phyloP scores from a whole-genome alignment of 2,888 invertebrate genomes.

The Minunthozetes semirufus region DNA sequence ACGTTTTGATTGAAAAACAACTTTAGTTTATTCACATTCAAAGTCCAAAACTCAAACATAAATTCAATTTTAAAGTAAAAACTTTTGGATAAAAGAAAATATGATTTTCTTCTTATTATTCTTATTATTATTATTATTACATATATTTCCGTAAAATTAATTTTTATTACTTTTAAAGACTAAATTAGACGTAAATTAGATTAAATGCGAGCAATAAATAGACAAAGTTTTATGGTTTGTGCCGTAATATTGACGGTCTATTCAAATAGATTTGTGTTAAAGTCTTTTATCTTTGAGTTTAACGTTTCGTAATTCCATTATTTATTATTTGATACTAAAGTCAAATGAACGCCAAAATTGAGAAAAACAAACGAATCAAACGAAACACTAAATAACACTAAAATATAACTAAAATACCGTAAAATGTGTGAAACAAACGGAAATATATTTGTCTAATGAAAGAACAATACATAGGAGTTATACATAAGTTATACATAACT shows the following conservation, averaged over 20 bases:
- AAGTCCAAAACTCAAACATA: conserved; percentile 18
- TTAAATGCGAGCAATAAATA: not conserved
- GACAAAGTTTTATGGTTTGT: not conserved
- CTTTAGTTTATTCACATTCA: not conserved
- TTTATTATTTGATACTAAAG: not conserved
- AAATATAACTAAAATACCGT: not conserved
- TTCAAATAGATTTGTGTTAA: not conserved
- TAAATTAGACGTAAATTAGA: not conserved
- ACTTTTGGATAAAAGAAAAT: not conserved
- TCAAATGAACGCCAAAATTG: not conserved
- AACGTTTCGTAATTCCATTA: not conserved
- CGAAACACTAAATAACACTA: not conserved
- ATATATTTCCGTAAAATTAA: too few relatives aligned
- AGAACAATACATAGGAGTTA: not conserved
- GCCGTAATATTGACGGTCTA: not conserved
- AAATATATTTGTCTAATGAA: too few relatives aligned
- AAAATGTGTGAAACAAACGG: too few relatives aligned
- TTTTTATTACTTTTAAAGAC: too few relatives aligned
- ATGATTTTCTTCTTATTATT: not conserved
- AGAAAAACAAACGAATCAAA: not conserved
- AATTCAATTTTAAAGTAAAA: not conserved
- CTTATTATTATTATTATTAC: too few relatives aligned
- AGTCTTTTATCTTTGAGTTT: not conserved
- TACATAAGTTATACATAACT: not conserved
- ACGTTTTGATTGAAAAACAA: conserved; percentile 4